phyloP scores from a whole-genome alignment of 2,888 invertebrate species.

The Corythucha ciliata region DNA sequence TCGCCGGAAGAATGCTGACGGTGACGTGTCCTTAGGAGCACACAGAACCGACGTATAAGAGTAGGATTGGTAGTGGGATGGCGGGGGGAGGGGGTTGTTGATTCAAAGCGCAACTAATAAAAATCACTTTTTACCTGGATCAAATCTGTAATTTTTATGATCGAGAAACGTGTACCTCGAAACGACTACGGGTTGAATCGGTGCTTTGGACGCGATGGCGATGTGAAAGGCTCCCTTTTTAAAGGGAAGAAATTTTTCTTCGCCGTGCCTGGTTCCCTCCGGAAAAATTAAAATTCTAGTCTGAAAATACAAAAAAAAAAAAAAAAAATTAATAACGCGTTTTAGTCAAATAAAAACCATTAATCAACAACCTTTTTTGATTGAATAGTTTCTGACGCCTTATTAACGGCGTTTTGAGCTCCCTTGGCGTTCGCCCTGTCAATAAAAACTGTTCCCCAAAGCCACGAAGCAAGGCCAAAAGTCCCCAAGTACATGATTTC shows the following conservation, averaged over 20 bases:
- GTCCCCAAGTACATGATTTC: constrained; percentile 47
- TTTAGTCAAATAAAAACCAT: no score
- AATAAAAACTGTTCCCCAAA: constrained; percentile 49
- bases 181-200: constrained; percentile 49
- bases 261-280: constrained; percentile 76
- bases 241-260: constrained; percentile 76
- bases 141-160: constrained; percentile 36
- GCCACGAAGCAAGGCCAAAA: constrained; percentile 46
- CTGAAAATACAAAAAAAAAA: no score
- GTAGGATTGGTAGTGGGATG: no score
- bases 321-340: no score
- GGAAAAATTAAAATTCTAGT: constrained; percentile 88
- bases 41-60: constrained; percentile 19
- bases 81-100: no score
- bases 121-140: constrained; percentile 36
- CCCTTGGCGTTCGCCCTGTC: constrained; percentile 44
- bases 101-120: no score
- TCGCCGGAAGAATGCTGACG: constrained; percentile 36
- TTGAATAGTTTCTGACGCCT: constrained; percentile 38
- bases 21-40: constrained; percentile 31
- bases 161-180: constrained; percentile 44
- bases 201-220: constrained; percentile 60
- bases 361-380: constrained; percentile 40
- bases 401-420: constrained; percentile 41
- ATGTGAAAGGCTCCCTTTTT: constrained; percentile 96